Evolutionary conservation across 2,888 invertebrate genomes (phyloP), one percentile per base, ranked within the genome.

Genomic region (Drosophila prolongata): DNA sequence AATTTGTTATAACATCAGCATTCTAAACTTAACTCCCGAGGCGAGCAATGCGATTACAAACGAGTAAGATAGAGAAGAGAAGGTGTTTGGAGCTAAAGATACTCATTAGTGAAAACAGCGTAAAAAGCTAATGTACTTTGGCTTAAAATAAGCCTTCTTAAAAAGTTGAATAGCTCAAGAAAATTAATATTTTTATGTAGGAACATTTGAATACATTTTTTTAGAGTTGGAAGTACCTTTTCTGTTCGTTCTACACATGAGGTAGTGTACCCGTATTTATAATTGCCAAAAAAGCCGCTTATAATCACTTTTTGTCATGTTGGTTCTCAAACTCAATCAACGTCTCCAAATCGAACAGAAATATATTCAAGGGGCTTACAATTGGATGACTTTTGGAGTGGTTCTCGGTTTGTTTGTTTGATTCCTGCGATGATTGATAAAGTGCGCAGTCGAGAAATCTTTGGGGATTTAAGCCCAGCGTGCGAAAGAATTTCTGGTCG

Each of bases 1-100:
- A 75, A 83, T 78, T 89, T 84, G 81, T 67, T 78, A 82, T 87
- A 83, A 64, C 86, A 83, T 87, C 83, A 89, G 89, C 89, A 57
- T 89, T 83, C 88, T 87, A 87, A 85, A 87, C 72, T 89, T 87
- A 80, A 86, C 69, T 77, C 68, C 61, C 78, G 72, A 70, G 40
- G 59, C 83, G 81, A 75, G 65, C 87, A 87, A 83, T 83, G 65
- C 64, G 69, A 57, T 79, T 88, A 88, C 86, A 88, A 70, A 55
- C 19, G 30, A 57, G 47, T 30, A 37, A 70, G 42, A 14, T 13
- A 24, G 57, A 40, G 35, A 16, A n/a, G n/a, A 6, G n/a, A 8
- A 24, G 34, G 38, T 13, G 44, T 66, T 38, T 14, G 19, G 43
- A 54, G 54, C 3, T 13, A 4, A 9, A 38, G 44, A 40, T 66